Evolutionary conservation across 2,113 vertebrate species (phyloP), one percentile per base, ranked within the genome.

Genomic region (Ophthalmolycus amberensis): DNA sequence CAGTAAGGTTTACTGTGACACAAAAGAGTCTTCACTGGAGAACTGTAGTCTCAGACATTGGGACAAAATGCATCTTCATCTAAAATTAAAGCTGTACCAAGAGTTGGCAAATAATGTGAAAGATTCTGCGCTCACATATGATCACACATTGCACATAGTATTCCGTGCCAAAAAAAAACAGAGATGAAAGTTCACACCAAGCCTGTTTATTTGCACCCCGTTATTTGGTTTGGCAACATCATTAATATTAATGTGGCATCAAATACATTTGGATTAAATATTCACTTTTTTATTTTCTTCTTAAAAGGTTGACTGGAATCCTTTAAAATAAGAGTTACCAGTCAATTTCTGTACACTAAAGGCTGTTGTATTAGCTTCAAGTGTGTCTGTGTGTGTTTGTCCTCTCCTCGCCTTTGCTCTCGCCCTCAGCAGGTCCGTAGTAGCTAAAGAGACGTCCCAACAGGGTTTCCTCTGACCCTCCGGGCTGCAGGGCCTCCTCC

Each of bases 381-480:
- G n/a, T 50, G 65, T 34, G 58, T 25, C 20, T 27, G 58, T 58
- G 25, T 54, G 56, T 34, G 44, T 27, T 2, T 69, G 29, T 64
- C 32, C 80, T 69, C 37, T 64, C 32, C 80, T 76, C 67, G 97
- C 98, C 97, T 95, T 97, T 97, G 67, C 95, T 96, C 77, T 96
- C 93, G 14, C 96, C 97, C 87, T 99, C 97, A 63, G 96, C 96
- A 1, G 97, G 98, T 22, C 97, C 97, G 0, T 98, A 99, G 95
- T 99, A 98, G 89, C 96, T 95, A 71, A 99, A 99, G 25, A 99
- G 96, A 8, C 97, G 94, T 50, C 96, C 95, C 81, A 99, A 90
- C 63, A 99, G 94, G 1, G 96, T 93, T 68, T 97, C 96, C 80
- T 98, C 97, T 0, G 94, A 97, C 71, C 97, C 97, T 0, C 95